These are phyloP conservation scores for Blastobasis lacticolella DNA, from an alignment of 2,888 invertebrate genomes.

Conservation along the genomic window DNA sequence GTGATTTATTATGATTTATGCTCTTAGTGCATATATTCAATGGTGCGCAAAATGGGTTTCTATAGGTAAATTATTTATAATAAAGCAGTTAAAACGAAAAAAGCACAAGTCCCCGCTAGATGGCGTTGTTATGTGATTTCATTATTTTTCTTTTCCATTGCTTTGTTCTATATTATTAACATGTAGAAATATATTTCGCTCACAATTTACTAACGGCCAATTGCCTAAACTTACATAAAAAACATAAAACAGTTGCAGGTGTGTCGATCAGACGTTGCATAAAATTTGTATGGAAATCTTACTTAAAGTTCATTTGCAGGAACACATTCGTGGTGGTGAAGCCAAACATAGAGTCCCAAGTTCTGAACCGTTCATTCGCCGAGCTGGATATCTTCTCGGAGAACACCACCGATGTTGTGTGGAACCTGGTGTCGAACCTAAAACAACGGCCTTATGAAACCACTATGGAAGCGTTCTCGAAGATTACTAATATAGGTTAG, in stretches of 20 bases:
- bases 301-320: slow-evolving; percentile 28
- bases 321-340: slow-evolving; percentile 78
- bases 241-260: neutral
- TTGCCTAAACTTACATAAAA: neutral
- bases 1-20: too few relatives aligned
- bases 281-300: too few relatives aligned
- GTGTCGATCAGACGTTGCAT: too few relatives aligned
- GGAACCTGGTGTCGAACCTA: slow-evolving; percentile 71
- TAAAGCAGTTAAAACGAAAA: too few relatives aligned
- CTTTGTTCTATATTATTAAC: too few relatives aligned
- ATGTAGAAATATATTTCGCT: too few relatives aligned
- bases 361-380: slow-evolving; percentile 88
- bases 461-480: slow-evolving; percentile 89
- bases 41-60: too few relatives aligned
- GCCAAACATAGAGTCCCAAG: slow-evolving; percentile 75
- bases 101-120: too few relatives aligned
- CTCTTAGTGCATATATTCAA: too few relatives aligned
- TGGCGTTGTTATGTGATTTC: neutral
- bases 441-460: slow-evolving; percentile 84
- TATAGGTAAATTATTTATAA: too few relatives aligned
- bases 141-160: neutral
- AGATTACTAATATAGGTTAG: slow-evolving; percentile 85
- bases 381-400: slow-evolving; percentile 88
- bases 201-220: too few relatives aligned
- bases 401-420: slow-evolving; percentile 78